phyloP scores from a whole-genome alignment of 2,113 vertebrate species.

The Caloenas nicobarica region DNA sequence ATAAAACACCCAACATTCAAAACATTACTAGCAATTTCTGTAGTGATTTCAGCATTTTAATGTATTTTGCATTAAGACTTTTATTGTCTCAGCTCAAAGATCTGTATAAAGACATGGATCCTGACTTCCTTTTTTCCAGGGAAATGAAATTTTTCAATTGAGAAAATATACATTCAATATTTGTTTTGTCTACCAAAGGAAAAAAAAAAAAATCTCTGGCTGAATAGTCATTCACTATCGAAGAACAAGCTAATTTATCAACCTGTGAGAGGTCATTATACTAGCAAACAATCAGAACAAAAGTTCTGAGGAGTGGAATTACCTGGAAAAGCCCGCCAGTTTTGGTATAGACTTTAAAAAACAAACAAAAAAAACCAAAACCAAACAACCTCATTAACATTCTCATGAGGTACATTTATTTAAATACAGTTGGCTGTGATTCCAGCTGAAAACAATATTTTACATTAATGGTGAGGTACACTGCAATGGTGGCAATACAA shows the following conservation, averaged over 20 bases:
- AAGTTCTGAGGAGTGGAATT: not conserved
- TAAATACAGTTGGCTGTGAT: not conserved
- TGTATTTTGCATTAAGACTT: not conserved
- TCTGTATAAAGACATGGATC: not conserved
- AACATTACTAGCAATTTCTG: not conserved
- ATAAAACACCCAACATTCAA: not conserved
- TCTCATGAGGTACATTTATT: not conserved
- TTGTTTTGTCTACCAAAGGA: not conserved
- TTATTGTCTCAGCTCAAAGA: not conserved
- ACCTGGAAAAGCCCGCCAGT: not conserved
- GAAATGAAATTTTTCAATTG: not conserved
- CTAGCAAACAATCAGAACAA: not conserved
- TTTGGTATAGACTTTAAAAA: not conserved
- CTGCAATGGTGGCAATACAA: not conserved
- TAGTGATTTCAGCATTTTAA: not conserved
- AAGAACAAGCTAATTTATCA: constrained; percentile 21
- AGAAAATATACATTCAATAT: not conserved
- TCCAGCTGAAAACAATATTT: constrained; percentile 8
- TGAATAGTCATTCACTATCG: not conserved
- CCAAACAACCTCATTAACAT: not conserved
- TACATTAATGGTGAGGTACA: not conserved
- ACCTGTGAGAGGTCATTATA: not conserved
- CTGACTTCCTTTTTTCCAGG: not conserved
- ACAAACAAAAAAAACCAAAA: too few relatives aligned
- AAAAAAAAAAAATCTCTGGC: not conserved